These are phyloP conservation scores for Chloroceryle amazona DNA, from an alignment of 2,797 vertebrate species.

Conservation along the genomic window DNA sequence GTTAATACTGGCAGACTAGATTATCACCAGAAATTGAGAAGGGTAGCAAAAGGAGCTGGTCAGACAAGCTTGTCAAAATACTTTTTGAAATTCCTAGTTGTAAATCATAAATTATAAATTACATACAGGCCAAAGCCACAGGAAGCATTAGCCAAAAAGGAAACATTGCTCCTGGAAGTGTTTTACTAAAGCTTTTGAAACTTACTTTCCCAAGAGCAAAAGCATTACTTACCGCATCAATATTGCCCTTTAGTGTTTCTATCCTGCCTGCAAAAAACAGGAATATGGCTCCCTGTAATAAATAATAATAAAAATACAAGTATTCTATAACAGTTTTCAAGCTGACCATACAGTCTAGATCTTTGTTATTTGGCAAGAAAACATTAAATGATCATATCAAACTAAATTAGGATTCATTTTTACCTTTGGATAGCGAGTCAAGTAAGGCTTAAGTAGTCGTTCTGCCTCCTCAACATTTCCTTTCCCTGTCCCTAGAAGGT, in stretches of 20 bases:
- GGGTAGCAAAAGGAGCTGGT: not conserved
- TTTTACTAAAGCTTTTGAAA: not conserved
- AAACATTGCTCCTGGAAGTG: not conserved
- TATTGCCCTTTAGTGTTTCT: slow-evolving; percentile 96
- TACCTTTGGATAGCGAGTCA: slow-evolving; percentile 94
- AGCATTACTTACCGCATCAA: slow-evolving; percentile 89
- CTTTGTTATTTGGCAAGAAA: slow-evolving; percentile 3
- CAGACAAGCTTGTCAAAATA: not conserved
- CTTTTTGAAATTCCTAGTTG: not conserved
- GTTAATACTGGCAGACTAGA: not conserved
- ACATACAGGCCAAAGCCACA: not conserved
- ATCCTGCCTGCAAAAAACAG: slow-evolving; percentile 98
- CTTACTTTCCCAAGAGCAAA: slow-evolving; percentile 4
- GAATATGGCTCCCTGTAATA: slow-evolving; percentile 94
- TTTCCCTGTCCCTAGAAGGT: slow-evolving; percentile 91
- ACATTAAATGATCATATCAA: not conserved
- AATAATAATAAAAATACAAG: slow-evolving; percentile 60
- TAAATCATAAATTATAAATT: not conserved
- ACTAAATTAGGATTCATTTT: slow-evolving; percentile 45
- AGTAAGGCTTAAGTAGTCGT: slow-evolving; percentile 92
- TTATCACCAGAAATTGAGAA: not conserved
- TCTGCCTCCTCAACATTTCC: slow-evolving; percentile 95
- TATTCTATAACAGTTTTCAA: slow-evolving; percentile 62
- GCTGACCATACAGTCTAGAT: not conserved
- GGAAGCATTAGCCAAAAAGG: not conserved